phyloP scores from a whole-genome alignment of 2,888 invertebrate genomes.

The Ophraella communa region DNA sequence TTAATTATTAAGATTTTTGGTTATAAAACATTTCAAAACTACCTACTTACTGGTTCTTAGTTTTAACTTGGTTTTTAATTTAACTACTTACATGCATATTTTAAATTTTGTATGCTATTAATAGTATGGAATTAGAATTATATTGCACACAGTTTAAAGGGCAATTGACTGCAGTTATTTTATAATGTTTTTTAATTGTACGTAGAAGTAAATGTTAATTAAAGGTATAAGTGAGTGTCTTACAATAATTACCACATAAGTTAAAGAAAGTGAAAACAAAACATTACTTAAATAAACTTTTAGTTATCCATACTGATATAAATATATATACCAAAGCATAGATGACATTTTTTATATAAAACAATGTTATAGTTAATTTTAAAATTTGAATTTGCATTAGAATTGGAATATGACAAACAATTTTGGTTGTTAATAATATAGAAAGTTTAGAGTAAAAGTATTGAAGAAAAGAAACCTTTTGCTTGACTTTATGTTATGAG shows the following conservation, averaged over 20 bases:
- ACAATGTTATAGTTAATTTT: no score
- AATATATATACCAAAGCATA: no score
- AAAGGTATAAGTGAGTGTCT: not conserved
- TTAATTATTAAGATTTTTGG: no score
- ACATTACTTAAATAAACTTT: not conserved
- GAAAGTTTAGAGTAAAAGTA: no score
- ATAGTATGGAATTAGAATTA: not conserved
- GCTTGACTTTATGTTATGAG: no score
- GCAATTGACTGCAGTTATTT: not conserved
- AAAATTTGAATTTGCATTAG: no score
- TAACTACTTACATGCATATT: not conserved
- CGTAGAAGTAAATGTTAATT: not conserved
- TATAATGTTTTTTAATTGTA: not conserved
- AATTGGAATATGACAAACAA: no score
- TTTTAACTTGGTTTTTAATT: not conserved
- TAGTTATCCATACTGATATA: no score
- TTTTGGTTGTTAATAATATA: no score
- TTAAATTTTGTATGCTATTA: constrained; percentile 1
- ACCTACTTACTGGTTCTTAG: not conserved
- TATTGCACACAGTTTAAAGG: constrained; percentile 4
- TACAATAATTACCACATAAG: not conserved
- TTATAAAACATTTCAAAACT: no score
- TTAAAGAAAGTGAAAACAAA: not conserved
- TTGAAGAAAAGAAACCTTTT: no score
- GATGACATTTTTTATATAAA: no score